phyloP scores from a whole-genome alignment of 2,113 vertebrate species.

The Mesoclemmys tuberculata region DNA sequence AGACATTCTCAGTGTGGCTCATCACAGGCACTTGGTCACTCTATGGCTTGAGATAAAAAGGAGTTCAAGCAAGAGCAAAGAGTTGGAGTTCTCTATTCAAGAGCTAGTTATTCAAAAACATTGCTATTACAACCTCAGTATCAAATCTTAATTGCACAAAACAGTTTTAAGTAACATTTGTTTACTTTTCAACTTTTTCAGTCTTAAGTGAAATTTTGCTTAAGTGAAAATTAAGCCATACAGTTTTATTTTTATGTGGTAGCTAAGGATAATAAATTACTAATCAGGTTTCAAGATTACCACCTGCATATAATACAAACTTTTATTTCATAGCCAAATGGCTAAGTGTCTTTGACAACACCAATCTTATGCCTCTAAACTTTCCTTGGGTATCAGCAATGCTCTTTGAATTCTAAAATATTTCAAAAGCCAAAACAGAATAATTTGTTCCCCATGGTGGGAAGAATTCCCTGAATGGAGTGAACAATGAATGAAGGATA shows the following conservation, averaged over 20 bases:
- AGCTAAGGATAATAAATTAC: slow-evolving; percentile 8
- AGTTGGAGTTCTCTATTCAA: not conserved
- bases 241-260: not conserved
- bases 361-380: not conserved
- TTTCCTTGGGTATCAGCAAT: not conserved
- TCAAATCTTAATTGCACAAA: too few relatives aligned
- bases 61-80: too few relatives aligned
- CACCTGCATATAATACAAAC: not conserved
- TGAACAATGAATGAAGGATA: not conserved
- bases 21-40: too few relatives aligned
- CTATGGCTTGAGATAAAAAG: too few relatives aligned
- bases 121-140: not conserved
- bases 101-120: not conserved
- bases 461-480: not conserved
- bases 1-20: too few relatives aligned
- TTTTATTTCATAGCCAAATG: slow-evolving; percentile 22
- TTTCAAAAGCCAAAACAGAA: not conserved
- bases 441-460: not conserved
- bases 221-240: not conserved
- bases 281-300: not conserved
- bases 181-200: too few relatives aligned
- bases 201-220: too few relatives aligned
- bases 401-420: not conserved
- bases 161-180: too few relatives aligned
- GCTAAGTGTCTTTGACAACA: not conserved